phyloP scores from a whole-genome alignment of 2,888 invertebrate species.

The Leptopilina syphax region DNA sequence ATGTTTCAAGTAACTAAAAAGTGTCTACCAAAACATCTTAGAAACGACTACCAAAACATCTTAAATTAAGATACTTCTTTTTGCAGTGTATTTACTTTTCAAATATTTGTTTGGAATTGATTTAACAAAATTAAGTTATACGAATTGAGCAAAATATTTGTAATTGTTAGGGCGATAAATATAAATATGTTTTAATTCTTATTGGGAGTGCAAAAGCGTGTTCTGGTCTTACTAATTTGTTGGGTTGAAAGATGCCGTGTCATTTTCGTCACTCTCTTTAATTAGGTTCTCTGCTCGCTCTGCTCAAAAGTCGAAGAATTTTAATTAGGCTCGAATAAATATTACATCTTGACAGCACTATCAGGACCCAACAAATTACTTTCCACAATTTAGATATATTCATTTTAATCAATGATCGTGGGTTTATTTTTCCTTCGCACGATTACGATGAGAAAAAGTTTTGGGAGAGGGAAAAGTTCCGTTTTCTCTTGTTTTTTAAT shows the following conservation, averaged over 20 bases:
- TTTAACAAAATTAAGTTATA: no score
- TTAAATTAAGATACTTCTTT: no score
- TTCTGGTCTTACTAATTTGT: slow-evolving; percentile 29
- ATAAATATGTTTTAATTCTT: slow-evolving; percentile 9
- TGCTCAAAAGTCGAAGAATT: slow-evolving; percentile 20
- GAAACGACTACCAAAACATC: no score
- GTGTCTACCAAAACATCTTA: no score
- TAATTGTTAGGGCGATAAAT: no score
- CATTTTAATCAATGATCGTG: not conserved
- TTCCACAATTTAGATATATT: slow-evolving; percentile 26
- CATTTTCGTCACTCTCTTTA: slow-evolving; percentile 39
- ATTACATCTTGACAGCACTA: slow-evolving; percentile 32
- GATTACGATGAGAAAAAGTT: no score
- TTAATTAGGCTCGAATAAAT: slow-evolving; percentile 38
- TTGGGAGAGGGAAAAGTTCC: no score
- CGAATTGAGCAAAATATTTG: no score
- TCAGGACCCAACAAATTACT: slow-evolving; percentile 35
- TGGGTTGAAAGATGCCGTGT: slow-evolving; percentile 21
- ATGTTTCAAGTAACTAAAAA: no score
- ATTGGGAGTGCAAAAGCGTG: slow-evolving; percentile 26
- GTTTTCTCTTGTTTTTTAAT: no score
- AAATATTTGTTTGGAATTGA: not conserved
- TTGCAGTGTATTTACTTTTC: no score
- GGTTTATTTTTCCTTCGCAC: not conserved
- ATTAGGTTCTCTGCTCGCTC: slow-evolving; percentile 12